Conservation (phyloP, 2,797 vertebrate genomes). For the Esox lucius region DNA sequence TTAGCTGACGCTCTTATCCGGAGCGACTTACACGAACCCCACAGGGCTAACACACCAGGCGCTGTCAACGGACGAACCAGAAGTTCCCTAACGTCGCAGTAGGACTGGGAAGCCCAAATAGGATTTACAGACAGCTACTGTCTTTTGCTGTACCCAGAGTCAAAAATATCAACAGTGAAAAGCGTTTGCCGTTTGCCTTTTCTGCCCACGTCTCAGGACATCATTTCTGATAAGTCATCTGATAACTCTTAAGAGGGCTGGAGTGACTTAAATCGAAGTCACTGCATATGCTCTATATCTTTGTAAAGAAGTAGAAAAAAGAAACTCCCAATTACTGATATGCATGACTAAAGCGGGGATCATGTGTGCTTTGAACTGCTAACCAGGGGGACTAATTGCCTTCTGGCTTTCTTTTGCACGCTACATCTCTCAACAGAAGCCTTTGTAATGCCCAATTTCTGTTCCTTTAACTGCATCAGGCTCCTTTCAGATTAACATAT, state of each 20-base stretch:
- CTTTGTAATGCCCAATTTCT: constrained; percentile 44
- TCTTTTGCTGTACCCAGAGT: neutral
- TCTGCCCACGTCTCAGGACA: neutral
- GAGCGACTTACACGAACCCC: neutral
- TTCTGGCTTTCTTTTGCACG: constrained; percentile 33
- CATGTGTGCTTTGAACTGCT: constrained; percentile 31
- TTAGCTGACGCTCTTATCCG: no score
- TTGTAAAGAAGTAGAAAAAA: neutral
- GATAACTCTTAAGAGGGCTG: neutral
- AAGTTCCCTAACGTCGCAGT: neutral
- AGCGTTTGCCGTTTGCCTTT: neutral
- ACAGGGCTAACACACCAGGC: neutral
- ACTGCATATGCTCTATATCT: neutral
- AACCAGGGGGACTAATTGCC: constrained; percentile 36
- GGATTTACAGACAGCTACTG: neutral
- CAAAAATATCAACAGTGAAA: neutral
- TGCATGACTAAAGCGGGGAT: constrained; percentile 16
- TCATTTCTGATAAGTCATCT: neutral
- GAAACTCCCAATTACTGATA: constrained; percentile 23
- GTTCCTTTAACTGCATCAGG: constrained; percentile 25
- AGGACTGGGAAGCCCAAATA: neutral
- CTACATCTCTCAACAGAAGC: constrained; percentile 16
- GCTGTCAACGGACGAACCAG: neutral
- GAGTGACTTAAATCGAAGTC: neutral
- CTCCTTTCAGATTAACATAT: constrained; percentile 32